Percentiles rank a stretch among this genome's conserved stretches.
Conservation (phyloP, 2,113 vertebrate species). For the Panthera uncia region DNA sequence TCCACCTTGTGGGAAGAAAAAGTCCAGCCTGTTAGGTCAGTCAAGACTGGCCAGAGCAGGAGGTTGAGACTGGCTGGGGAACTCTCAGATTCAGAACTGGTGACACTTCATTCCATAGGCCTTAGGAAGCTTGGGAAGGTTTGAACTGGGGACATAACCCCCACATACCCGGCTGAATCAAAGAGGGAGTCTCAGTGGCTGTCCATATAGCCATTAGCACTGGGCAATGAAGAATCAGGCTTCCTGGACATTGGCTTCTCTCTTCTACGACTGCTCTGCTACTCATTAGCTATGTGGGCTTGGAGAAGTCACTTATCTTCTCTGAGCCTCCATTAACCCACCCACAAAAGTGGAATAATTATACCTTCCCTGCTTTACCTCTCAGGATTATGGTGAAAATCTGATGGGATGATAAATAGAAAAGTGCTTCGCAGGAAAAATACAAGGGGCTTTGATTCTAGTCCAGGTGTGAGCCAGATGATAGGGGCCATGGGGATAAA, state of each 20-base stretch:
- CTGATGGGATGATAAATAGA: not conserved
- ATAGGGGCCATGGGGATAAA: not conserved
- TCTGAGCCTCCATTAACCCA: not conserved
- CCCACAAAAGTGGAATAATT: not conserved
- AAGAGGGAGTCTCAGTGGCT: not conserved
- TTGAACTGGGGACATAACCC: not conserved
- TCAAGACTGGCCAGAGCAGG: not conserved
- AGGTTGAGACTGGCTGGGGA: not conserved
- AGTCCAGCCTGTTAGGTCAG: not conserved
- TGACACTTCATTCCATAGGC: not conserved
- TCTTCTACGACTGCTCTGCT: not conserved
- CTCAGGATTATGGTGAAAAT: not conserved
- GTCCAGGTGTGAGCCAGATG: not conserved
- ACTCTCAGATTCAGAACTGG: not conserved
- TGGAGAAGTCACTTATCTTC: constrained; percentile 17
- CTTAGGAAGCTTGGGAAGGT: not conserved
- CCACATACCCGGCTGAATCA: not conserved
- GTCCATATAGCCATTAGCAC: not conserved
- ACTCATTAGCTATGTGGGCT: not conserved
- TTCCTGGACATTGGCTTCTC: not conserved
- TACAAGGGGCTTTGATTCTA: not conserved
- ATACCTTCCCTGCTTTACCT: not conserved
- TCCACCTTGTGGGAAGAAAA: not conserved
- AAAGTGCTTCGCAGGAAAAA: constrained; percentile 15
- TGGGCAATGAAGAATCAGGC: not conserved